Base-by-base conservation (phyloP, 2,888 invertebrate genomes). In the Lepetodrilus schrolli region DNA sequence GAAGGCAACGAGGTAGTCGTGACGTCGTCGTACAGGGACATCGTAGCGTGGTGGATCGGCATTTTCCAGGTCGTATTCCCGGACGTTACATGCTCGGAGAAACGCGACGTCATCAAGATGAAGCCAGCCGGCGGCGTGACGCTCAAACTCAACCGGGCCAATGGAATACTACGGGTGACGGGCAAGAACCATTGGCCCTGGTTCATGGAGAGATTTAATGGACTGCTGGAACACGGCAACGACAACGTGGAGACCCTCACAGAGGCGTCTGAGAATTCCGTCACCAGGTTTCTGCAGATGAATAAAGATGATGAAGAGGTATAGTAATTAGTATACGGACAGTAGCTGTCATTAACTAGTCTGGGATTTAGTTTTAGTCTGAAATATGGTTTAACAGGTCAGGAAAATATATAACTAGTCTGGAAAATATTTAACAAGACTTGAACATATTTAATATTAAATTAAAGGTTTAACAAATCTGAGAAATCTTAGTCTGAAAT, bases 271-370 rank as follows among this genome's bases (percentile, higher is more conserved):
- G 86, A 86, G 43, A 79, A 76, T 51, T 87, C 87, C 21, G 86
- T 87, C 8, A 86, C 87, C 0, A 66, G 86, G 47, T 87, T 80
- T 71, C 78, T 87, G 38, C 86, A 87, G 76, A 80, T 87, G 8
- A 83, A 87, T 75, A 87, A 87, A 75, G 84, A 86, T 77, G 82
- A 82, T n/a, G 87, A 86, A 74, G 84, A 86, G 84, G 87, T 86
- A 82, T n/a, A n/a, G n/a, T n/a, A n/a, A n/a, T n/a, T n/a, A n/a
- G n/a, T n/a, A n/a, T n/a, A n/a, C n/a, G n/a, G n/a, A n/a, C n/a
- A n/a, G n/a, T n/a, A n/a, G n/a, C n/a, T n/a, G n/a, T n/a, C n/a
- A n/a, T n/a, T n/a, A n/a, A n/a, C n/a, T n/a, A n/a, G n/a, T n/a
- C n/a, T n/a, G n/a, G n/a, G n/a, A n/a, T n/a, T n/a, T n/a, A n/a